Percentiles rank a stretch among this genome's conserved stretches.
Conservation (phyloP, 37 sponge, comb jelly and placozoan species). For the Lycopodina hypogea region DNA sequence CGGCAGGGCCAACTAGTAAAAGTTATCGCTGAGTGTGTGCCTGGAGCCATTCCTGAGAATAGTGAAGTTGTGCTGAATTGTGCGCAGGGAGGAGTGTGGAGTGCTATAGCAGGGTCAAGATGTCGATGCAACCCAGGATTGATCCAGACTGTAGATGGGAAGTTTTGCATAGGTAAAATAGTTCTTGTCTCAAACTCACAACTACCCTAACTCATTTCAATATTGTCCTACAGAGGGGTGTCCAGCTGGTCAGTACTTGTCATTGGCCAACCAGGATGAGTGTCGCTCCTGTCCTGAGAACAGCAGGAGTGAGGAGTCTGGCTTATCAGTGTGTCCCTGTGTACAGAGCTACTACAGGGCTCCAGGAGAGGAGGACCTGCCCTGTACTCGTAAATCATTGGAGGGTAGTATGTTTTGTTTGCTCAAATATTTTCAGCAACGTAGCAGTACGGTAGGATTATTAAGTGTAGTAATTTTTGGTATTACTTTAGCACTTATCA, state of each 20-base stretch:
- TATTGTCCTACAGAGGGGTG: not conserved
- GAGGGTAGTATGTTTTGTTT: too few relatives aligned
- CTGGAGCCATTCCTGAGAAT: constrained; percentile 5
- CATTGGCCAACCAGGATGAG: not conserved
- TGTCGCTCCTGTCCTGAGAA: constrained; percentile 28
- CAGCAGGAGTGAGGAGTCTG: not conserved
- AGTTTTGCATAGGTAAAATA: not conserved
- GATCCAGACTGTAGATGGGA: not conserved
- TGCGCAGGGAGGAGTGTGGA: constrained; percentile 15
- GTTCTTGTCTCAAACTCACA: not conserved
- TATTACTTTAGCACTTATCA: too few relatives aligned
- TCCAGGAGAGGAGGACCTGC: constrained; percentile 8
- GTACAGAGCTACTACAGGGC: constrained; percentile 36
- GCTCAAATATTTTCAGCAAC: too few relatives aligned
- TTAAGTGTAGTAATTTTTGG: too few relatives aligned
- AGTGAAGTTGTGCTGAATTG: constrained; percentile 1
- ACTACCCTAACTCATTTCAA: not conserved
- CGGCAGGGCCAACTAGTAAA: not conserved
- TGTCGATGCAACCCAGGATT: constrained; percentile 22
- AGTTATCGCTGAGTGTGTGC: constrained; percentile 25
- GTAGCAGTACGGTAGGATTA: too few relatives aligned
- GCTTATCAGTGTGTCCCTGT: constrained; percentile 26
- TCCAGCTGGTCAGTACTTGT: not conserved
- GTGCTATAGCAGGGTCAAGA: not conserved
- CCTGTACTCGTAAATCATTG: constrained; percentile 9